phyloP scores from a whole-genome alignment of 2,113 vertebrate species.

The Sporophila hypoxantha region DNA sequence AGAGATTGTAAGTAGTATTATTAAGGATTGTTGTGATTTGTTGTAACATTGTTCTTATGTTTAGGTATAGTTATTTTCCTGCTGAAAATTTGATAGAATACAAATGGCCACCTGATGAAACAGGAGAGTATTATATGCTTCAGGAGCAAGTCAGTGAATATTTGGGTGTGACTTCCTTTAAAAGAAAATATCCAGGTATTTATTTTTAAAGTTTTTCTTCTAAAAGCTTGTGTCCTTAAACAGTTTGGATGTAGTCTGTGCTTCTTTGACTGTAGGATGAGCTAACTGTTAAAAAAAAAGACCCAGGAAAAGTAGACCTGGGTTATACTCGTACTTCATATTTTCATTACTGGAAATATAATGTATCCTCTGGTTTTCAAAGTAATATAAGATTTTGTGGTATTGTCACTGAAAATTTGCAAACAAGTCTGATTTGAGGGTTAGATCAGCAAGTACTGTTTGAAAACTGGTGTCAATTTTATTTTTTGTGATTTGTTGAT shows the following conservation, averaged over 20 bases:
- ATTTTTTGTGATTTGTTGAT: neutral
- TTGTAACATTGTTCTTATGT: neutral
- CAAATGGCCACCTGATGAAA: constrained; percentile 95
- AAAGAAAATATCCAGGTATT: constrained; percentile 96
- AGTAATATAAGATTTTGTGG: neutral
- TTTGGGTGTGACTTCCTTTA: constrained; percentile 95
- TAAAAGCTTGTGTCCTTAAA: neutral
- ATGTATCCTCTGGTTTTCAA: neutral
- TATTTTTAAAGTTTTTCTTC: neutral
- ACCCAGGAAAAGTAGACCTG: neutral
- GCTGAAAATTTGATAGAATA: constrained; percentile 97
- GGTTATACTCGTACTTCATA: neutral
- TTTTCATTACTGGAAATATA: neutral
- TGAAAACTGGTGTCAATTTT: neutral
- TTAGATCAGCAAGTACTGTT: neutral
- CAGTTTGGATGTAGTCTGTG: neutral
- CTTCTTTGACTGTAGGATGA: neutral
- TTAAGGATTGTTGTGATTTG: neutral
- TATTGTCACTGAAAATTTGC: neutral
- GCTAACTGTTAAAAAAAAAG: neutral
- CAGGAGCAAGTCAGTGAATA: constrained; percentile 99
- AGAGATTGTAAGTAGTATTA: neutral
- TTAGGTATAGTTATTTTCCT: constrained; percentile 91
- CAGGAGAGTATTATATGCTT: constrained; percentile 96
- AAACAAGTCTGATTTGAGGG: neutral